phyloP scores from a whole-genome alignment of 2,888 invertebrate species.

The Kryphioiulus occultus region DNA sequence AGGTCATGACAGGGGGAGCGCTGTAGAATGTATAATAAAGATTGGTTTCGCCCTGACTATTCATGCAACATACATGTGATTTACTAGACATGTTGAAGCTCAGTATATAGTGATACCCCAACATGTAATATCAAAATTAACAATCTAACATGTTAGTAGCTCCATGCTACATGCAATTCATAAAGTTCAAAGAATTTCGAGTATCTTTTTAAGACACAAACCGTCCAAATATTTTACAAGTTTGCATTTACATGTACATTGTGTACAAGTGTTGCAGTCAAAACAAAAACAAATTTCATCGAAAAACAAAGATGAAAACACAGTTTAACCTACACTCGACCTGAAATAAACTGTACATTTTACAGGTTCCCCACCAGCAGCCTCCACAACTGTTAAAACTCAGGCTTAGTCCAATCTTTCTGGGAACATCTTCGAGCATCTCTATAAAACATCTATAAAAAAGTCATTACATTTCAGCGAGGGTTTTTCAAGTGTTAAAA shows the following conservation, averaged over 20 bases:
- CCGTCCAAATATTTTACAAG: too few relatives aligned
- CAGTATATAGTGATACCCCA: too few relatives aligned
- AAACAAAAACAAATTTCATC: background rate
- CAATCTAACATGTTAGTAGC: too few relatives aligned
- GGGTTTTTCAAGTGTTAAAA: constrained; percentile 24
- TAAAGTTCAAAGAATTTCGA: too few relatives aligned
- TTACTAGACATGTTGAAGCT: too few relatives aligned
- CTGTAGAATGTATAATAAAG: too few relatives aligned
- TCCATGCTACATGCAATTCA: too few relatives aligned
- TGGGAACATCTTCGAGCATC: background rate
- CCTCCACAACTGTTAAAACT: background rate
- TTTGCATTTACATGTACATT: background rate
- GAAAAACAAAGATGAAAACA: background rate
- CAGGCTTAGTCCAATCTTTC: background rate
- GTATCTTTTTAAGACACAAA: too few relatives aligned
- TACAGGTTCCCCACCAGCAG: background rate
- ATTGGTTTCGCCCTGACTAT: too few relatives aligned
- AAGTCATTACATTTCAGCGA: background rate
- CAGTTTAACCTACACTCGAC: background rate
- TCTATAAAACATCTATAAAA: constrained; percentile 16
- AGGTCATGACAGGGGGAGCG: too few relatives aligned
- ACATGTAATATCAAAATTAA: too few relatives aligned
- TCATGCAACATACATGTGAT: too few relatives aligned
- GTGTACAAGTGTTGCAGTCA: background rate
- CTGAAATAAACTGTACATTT: background rate